Conservation (phyloP, 2,113 vertebrate genomes). For the Paratilapia polleni region DNA sequence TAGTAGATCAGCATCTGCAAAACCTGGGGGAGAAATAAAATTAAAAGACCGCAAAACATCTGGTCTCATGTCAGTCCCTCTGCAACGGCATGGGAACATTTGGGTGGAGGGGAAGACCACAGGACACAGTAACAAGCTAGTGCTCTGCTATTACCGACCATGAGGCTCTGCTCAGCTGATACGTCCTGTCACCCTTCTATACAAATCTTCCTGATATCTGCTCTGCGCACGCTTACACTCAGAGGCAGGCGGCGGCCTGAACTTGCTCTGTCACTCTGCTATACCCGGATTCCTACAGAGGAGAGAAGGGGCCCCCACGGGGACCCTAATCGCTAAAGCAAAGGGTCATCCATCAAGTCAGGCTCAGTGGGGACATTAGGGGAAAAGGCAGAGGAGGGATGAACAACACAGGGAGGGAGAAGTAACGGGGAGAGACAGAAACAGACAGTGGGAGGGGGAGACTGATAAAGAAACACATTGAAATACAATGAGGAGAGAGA, state of each 20-base stretch:
- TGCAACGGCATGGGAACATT: not conserved
- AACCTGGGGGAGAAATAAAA: constrained; percentile 18
- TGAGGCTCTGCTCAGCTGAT: constrained; percentile 54
- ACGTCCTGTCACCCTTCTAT: constrained; percentile 72
- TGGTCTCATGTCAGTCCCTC: constrained; percentile 10
- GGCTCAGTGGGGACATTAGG: constrained; percentile 75
- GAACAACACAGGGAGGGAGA: constrained; percentile 65
- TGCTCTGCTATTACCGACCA: constrained; percentile 53
- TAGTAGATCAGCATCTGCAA: not conserved
- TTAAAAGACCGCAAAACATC: constrained; percentile 17
- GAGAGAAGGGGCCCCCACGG: constrained; percentile 63
- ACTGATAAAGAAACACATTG: constrained; percentile 64
- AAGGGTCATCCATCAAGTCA: constrained; percentile 78
- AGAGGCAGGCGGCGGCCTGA: constrained; percentile 60
- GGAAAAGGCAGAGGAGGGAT: constrained; percentile 69
- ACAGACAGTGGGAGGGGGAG: constrained; percentile 43
- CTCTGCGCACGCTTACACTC: constrained; percentile 49
- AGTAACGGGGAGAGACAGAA: constrained; percentile 68
- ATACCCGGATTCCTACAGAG: constrained; percentile 65
- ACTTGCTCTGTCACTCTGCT: constrained; percentile 67
- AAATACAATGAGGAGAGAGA: constrained; percentile 61
- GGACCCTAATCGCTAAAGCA: constrained; percentile 76
- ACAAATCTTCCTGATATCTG: constrained; percentile 67
- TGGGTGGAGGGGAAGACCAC: constrained; percentile 26
- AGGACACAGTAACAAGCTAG: constrained; percentile 29